Base-by-base conservation (phyloP, 2,888 invertebrate species). In the Cantharis nigra region DNA sequence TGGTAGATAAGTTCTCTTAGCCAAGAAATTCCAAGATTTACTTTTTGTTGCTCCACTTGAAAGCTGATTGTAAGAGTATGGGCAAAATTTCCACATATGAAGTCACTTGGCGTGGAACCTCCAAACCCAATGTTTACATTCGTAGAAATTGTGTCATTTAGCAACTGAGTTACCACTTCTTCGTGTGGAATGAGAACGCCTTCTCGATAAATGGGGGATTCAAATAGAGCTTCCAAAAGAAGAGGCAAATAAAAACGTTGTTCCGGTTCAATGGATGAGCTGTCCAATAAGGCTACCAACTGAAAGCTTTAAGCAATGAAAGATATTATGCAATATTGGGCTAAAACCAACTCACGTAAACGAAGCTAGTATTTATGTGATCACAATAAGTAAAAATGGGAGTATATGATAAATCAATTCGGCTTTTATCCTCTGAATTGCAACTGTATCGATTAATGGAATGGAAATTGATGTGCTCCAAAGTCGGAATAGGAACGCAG, bases 331-430 rank as follows among this genome's bases (percentile, higher is more conserved):
- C 2, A 14, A 13, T 20, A 5, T 63, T 69, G 3, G 11, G 13
- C 28, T 20, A 16, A 63, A 62, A 49, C 26, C 63, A 83, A 91
- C 93, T 91, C 88, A 96, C 96, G 88, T 95, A 94, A 80, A 96
- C 93, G 87, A 97, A 97, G 88, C 95, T 95, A 2, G 95, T 94
- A 81, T 94, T 93, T 70, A 96, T 89, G 86, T 95, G 93, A 88
- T 96, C 95, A 71, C 96, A 90, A 81, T 95, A 93, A 0, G 96
- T 92, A 84, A 92, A 94, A 18, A 96, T 89, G 0, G 96, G 96
- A 67, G 96, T 87, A 70, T 92, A 89, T 1, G 88, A 87, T 11
- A 94, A 88, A 85, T 93, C 90, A 83, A 91, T 88, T 0, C 91
- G 90, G 82, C 90, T 89, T 74, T 89, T 89, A 49, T 89, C 86